Evolutionary conservation across 2,888 invertebrate genomes (phyloP), one percentile per base, ranked within the genome.

Genomic region (Drosophila multiciliata): DNA sequence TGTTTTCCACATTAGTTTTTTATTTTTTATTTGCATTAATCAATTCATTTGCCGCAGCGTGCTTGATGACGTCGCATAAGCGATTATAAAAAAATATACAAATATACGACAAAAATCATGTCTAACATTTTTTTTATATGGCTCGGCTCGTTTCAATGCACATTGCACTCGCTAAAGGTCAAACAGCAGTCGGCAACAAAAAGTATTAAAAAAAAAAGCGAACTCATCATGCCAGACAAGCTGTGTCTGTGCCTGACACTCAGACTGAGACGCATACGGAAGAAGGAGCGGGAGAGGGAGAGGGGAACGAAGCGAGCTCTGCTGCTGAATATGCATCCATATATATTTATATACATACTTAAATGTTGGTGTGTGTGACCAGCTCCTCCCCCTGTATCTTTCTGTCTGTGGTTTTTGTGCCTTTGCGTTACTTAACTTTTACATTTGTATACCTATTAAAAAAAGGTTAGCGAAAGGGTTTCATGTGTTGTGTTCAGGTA

Each of bases 161-260:
- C 74, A 74, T 78, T 78, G 83, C 87, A 87, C 71, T 73, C 77
- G 75, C 84, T 76, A 87, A 85, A 85, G 84, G 84, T 85, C 84
- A 80, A 87, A 84, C 77, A 80, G 49, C 81, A 78, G 73, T 64
- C 80, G 61, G 64, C 61, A 45, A 26, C 26, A 45, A 60, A 32
- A 50, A 62, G 42, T n/a, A 53, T 23, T 36, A 57, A 57, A 68
- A 23, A 68, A 23, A 66, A 62, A 58, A 60, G 68, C 73, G 67
- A 76, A 73, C 72, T 77, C 76, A 72, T 77, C 76, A 73, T 49
- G 49, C 55, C 73, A 78, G 77, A 77, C 77, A 77, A 69, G 67
- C 67, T 78, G 74, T 74, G 59, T 12, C 26, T 17, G 48, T 23
- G 59, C 17, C 23, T 35, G 33, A 59, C 33, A 26, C 58, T 23